Base-by-base conservation (phyloP, 2,888 invertebrate genomes). In the Sabellastarte sp. region DNA sequence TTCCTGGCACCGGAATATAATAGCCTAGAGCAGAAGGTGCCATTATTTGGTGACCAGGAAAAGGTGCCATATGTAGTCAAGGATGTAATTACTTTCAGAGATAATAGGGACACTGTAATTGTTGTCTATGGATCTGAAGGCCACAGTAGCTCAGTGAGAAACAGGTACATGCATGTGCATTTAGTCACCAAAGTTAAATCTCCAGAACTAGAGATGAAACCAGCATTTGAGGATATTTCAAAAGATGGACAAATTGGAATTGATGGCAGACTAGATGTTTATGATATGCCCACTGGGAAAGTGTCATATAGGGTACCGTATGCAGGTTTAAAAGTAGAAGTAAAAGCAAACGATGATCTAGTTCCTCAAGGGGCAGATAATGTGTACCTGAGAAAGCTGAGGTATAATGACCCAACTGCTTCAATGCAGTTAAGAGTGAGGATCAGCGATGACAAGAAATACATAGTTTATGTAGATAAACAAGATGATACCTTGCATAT, bases 401-500 rank as follows among this genome's bases (percentile, higher is more conserved):
- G 41, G 20, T 41, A 15, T 41, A 10, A 20, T 41, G 10, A 41
- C 41, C 10, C 41, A 41, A 41, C 41, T 10, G 41, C 41, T 15
- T 15, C 41, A 41, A 53, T 53, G 26, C 10, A n/a, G 24, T 53
- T 53, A 26, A 10, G 53, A 10, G 26, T 53, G 24, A 53, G 26
- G 53, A 53, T 53, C 5, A n/a, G 20, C 53, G 20, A 26, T 15
- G 53, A 53, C 53, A 10, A 5, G 10, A 10, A 53, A 26, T 26
- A 24, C 26, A 26, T 53, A 20, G 53, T 53, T 10, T 53, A n/a
- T 26, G 26, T 53, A 5, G 53, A 53, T 53, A 53, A 53, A 26
- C 10, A 10, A 10, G 26, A 53, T 53, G 53, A 53, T 53, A 53
- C 20, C 5, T 53, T 53, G 53, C 53, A 53, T 53, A 26, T 53